Conservation (phyloP, 2,113 vertebrate species). For the Microtus pennsylvanicus region DNA sequence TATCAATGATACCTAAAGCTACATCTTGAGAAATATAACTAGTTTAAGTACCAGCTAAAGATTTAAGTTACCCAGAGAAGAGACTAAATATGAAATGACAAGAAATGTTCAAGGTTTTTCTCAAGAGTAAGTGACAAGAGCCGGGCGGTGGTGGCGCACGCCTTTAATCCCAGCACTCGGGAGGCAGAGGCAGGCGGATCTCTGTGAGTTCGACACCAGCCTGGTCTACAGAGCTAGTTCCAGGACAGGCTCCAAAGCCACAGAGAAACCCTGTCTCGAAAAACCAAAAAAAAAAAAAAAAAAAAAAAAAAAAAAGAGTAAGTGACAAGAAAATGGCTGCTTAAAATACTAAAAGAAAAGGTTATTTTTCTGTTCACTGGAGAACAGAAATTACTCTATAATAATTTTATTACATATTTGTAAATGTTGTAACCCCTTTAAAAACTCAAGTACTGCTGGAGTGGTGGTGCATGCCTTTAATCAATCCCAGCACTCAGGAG, state of each 20-base stretch:
- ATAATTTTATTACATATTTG: conserved; percentile 23
- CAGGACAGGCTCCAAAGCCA: too few relatives aligned
- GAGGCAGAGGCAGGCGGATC: too few relatives aligned
- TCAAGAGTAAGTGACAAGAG: conserved; percentile 12
- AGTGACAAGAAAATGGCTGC: not conserved
- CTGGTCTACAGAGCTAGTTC: too few relatives aligned
- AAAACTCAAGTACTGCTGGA: conserved; percentile 22
- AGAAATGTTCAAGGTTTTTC: not conserved
- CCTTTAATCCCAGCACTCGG: too few relatives aligned
- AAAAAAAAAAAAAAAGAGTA: too few relatives aligned
- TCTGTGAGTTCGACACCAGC: too few relatives aligned
- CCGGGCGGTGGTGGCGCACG: too few relatives aligned
- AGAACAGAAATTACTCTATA: not conserved
- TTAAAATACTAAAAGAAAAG: conserved; percentile 48
- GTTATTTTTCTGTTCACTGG: not conserved
- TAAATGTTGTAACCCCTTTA: not conserved
- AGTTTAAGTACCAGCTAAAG: conserved; percentile 58
- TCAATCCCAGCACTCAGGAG: not conserved
- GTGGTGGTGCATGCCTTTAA: not conserved
- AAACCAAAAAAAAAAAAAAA: too few relatives aligned
- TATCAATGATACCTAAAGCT: conserved; percentile 30
- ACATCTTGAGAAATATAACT: conserved; percentile 23
- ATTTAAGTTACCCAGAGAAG: conserved; percentile 13
- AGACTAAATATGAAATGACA: conserved; percentile 8
- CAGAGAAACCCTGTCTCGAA: too few relatives aligned